These are phyloP conservation scores for Lytechinus pictus DNA, from an alignment of 35 echinoderm and acorn worm genomes.

Conservation along the genomic window DNA sequence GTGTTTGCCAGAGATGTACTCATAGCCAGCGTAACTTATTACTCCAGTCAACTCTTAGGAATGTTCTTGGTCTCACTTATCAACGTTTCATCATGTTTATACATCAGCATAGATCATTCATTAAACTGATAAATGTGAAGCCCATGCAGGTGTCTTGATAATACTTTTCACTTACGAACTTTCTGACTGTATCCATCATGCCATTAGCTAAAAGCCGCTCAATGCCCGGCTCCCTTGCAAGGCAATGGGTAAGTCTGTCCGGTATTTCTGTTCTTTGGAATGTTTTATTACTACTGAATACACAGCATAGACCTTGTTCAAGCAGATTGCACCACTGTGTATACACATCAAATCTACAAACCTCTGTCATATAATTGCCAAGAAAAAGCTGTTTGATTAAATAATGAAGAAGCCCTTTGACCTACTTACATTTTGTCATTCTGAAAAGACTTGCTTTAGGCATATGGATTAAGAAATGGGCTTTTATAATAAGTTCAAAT, in stretches of 20 bases:
- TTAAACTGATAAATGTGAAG: not conserved
- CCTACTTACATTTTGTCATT: not conserved
- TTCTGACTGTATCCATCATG: not conserved
- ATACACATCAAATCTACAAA: not conserved
- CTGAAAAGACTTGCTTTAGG: no score
- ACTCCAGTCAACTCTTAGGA: not conserved
- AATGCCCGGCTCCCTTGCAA: not conserved
- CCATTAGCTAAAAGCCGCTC: not conserved
- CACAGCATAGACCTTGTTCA: not conserved
- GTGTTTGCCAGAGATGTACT: not conserved
- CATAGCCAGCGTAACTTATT: not conserved
- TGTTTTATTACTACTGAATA: conserved; percentile 2
- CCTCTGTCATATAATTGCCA: not conserved
- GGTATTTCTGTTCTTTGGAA: not conserved
- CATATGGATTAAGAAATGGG: no score
- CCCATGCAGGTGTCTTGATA: not conserved
- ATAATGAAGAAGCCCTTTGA: not conserved
- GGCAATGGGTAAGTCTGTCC: not conserved
- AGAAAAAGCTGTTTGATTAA: not conserved
- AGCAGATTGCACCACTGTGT: conserved; percentile 8
- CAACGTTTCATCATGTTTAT: not conserved
- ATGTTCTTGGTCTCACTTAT: not conserved
- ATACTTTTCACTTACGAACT: not conserved
- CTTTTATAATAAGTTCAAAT: no score
- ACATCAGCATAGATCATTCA: not conserved